These are phyloP conservation scores for Salvator merianae DNA, from an alignment of 2,113 vertebrate species.

Conservation along the genomic window DNA sequence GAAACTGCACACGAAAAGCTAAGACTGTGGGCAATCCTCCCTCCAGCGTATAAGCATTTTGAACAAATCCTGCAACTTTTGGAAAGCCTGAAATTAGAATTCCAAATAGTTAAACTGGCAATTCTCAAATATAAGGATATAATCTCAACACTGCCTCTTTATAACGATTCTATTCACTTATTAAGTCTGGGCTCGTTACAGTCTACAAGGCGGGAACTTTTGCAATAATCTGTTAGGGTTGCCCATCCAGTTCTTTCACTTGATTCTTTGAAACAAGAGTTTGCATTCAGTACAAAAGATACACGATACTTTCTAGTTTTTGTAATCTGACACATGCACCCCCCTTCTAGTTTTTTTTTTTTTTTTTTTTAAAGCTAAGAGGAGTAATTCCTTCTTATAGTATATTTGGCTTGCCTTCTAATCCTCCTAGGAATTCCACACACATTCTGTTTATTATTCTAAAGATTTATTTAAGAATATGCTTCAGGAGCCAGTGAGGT, in stretches of 20 bases:
- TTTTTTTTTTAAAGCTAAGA: constrained; percentile 27
- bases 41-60: not conserved
- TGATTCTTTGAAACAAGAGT: constrained; percentile 41
- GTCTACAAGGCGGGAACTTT: not conserved
- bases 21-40: not conserved
- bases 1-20: not conserved
- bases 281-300: constrained; percentile 40
- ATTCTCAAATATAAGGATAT: not conserved
- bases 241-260: constrained; percentile 26
- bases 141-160: not conserved
- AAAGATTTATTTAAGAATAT: constrained; percentile 57
- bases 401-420: constrained; percentile 62
- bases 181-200: not conserved
- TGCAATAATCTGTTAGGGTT: constrained; percentile 30
- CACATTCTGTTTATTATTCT: constrained; percentile 60
- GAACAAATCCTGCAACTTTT: not conserved
- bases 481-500: constrained; percentile 52
- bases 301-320: constrained; percentile 37
- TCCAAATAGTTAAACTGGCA: not conserved
- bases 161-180: not conserved
- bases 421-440: constrained; percentile 62
- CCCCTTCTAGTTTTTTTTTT: constrained; percentile 11
- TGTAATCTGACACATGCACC: constrained; percentile 56
- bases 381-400: constrained; percentile 62
- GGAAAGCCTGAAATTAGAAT: not conserved